phyloP scores from a whole-genome alignment of 2,113 vertebrate species.

The Todiramphus chloris region DNA sequence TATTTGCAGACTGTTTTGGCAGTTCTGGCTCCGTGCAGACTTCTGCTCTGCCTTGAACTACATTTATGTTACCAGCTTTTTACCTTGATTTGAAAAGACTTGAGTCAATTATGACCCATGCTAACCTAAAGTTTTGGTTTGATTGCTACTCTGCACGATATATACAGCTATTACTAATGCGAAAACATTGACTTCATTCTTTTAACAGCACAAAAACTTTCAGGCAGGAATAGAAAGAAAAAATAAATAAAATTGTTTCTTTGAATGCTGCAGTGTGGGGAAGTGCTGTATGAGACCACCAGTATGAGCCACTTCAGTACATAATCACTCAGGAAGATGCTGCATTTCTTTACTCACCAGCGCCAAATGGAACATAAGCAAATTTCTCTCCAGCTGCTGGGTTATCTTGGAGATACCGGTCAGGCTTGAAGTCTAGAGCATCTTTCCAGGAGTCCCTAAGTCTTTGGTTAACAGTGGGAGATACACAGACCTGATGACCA shows the following conservation, averaged over 20 bases:
- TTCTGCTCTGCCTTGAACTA: background rate
- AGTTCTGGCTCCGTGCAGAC: background rate
- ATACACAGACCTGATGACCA: conserved; percentile 97
- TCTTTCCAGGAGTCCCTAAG: conserved; percentile 87
- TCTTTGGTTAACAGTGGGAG: conserved; percentile 95
- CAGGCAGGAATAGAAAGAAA: background rate
- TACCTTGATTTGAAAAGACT: background rate
- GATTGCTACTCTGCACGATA: background rate
- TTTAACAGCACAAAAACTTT: background rate
- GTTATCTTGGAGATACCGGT: conserved; percentile 90
- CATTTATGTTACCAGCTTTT: background rate
- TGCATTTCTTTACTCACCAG: conserved; percentile 76
- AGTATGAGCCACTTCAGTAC: background rate
- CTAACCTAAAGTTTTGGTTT: background rate
- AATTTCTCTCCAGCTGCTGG: conserved; percentile 90
- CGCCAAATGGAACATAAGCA: conserved; percentile 92
- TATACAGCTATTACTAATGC: background rate
- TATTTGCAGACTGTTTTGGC: background rate
- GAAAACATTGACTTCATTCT: background rate
- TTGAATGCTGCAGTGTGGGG: rapidly evolving
- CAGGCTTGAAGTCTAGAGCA: conserved; percentile 85
- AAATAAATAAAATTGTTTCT: no score
- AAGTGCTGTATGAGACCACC: rapidly evolving
- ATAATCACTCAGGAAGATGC: rapidly evolving
- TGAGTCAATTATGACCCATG: background rate